Percentiles rank a stretch among this genome's conserved stretches.
phyloP scores from a whole-genome alignment of 2,113 vertebrate species.

The Takifugu bimaculatus region DNA sequence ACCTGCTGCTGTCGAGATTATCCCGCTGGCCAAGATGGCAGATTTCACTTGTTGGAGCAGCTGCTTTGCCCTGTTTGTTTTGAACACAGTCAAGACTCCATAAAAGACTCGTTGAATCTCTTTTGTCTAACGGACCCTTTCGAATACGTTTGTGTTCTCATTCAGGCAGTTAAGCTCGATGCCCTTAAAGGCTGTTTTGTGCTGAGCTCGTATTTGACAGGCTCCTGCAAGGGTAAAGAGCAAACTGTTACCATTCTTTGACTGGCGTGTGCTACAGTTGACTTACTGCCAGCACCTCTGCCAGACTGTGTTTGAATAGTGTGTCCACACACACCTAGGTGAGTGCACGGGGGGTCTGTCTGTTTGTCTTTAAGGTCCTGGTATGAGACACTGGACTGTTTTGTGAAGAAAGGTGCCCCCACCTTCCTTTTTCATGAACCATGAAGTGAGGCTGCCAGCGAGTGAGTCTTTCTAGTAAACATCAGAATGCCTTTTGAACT shows the following conservation, averaged over 20 bases:
- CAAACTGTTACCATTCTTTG: conserved; percentile 68
- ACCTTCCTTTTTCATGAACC: conserved; percentile 45
- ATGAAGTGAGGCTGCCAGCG: conserved; percentile 57
- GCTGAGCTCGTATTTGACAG: conserved; percentile 57
- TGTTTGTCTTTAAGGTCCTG: conserved; percentile 61
- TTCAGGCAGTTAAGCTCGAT: conserved; percentile 23
- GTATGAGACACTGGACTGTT: conserved; percentile 48
- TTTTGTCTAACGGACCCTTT: conserved; percentile 40
- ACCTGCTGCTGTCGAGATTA: conserved; percentile 64
- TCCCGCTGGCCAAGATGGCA: conserved; percentile 21
- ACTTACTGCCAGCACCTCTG: conserved; percentile 35
- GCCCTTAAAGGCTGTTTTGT: conserved; percentile 43
- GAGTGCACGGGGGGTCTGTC: conserved; percentile 14
- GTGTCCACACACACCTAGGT: conserved; percentile 42
- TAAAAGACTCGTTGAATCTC: conserved; percentile 57
- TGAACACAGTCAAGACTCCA: conserved; percentile 41
- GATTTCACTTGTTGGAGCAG: conserved; percentile 65
- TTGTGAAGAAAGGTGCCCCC: conserved; percentile 30
- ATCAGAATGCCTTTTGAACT: not conserved
- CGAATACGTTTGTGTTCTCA: conserved; percentile 15
- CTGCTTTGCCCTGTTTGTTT: conserved; percentile 61
- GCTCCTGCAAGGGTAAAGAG: conserved; percentile 64
- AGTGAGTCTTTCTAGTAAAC: conserved; percentile 1
- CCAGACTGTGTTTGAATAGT: conserved; percentile 46
- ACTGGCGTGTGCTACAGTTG: conserved; percentile 47